Evolutionary conservation across 2,888 invertebrate species (phyloP).

Genomic region (Pimpla rufipes): DNA sequence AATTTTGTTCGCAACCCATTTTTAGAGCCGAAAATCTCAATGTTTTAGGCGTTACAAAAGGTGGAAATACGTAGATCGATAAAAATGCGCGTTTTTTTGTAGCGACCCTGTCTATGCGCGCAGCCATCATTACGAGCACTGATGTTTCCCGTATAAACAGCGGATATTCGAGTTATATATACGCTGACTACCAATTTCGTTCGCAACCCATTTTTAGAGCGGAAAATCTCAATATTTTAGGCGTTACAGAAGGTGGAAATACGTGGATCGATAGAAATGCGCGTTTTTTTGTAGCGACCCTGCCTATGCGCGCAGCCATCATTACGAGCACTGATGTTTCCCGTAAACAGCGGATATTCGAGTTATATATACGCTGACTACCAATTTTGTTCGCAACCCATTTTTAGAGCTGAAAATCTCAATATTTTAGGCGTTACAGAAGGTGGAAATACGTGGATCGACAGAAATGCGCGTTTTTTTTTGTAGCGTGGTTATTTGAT

Average conservation of each 20-base stretch:
- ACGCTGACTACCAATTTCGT: neutral
- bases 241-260: too few species aligned
- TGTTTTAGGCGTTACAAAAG: neutral
- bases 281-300: neutral
- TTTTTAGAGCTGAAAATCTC: too few species aligned
- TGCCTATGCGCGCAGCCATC: neutral
- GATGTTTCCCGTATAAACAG: neutral
- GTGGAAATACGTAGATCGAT: too few species aligned
- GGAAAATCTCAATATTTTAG: neutral
- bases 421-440: too few species aligned
- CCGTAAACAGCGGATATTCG: neutral
- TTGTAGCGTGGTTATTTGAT: neutral
- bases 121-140: slow-evolving; percentile 10
- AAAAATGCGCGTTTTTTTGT: too few species aligned
- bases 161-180: neutral
- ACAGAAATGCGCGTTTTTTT: neutral
- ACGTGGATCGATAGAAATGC: neutral
- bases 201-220: neutral
- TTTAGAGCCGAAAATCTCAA: too few species aligned
- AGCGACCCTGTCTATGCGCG: slow-evolving; percentile 3
- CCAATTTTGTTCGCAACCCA: neutral
- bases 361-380: neutral
- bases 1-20: neutral
- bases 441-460: neutral
- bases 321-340: neutral